A percentile compares a stretch with the other conserved stretches of the same genome.
Evolutionary conservation across 2,113 vertebrate species (phyloP).

Genomic region (Clarias gariepinus): DNA sequence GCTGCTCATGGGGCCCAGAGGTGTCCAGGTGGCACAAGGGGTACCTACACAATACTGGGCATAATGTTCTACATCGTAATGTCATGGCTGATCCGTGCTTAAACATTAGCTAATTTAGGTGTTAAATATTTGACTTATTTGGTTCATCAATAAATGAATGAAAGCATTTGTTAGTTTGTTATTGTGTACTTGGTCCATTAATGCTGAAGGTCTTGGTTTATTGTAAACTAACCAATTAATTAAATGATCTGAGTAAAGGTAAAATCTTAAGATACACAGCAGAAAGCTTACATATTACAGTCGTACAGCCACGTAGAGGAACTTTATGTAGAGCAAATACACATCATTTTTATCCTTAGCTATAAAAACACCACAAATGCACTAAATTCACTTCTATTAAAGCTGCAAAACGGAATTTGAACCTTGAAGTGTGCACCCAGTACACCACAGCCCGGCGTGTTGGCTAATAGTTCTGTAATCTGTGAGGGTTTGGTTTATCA

Average conservation of each 20-base stretch:
- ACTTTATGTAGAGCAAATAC: background rate
- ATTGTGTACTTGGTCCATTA: background rate
- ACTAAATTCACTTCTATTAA: background rate
- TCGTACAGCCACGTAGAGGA: background rate
- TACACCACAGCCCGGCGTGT: too few species aligned
- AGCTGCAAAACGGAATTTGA: background rate
- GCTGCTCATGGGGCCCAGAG: too few species aligned
- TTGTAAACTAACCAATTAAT: background rate
- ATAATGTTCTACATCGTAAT: too few species aligned
- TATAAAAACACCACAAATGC: background rate
- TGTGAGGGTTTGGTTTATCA: background rate
- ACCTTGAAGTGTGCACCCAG: too few species aligned
- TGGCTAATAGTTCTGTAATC: background rate
- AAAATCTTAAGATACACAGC: background rate
- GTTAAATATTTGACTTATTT: background rate
- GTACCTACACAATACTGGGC: too few species aligned
- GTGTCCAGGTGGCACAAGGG: too few species aligned
- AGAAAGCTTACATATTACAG: background rate
- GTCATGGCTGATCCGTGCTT: too few species aligned
- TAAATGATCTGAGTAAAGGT: background rate
- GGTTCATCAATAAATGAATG: background rate
- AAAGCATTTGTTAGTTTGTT: background rate
- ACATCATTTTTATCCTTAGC: background rate
- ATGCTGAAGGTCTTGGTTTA: background rate
- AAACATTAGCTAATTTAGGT: background rate